These are phyloP conservation scores for Cheilosia impressa DNA, from an alignment of 2,888 invertebrate species.

Conservation along the genomic window DNA sequence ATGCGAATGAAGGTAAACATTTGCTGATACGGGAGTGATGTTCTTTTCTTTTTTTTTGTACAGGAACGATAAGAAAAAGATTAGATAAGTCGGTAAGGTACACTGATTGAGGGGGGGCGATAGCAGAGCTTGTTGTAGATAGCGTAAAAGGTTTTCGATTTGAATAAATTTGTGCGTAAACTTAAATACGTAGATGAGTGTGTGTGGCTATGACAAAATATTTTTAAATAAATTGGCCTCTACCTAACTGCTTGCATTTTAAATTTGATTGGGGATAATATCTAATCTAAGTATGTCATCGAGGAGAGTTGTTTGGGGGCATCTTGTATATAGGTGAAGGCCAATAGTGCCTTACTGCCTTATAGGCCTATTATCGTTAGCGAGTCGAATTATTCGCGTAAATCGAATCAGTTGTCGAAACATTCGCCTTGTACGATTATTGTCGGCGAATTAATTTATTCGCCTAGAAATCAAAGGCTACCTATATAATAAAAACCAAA, in stretches of 20 bases:
- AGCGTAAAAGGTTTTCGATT: not conserved
- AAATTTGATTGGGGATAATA: not conserved
- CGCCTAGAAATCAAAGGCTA: too few species aligned
- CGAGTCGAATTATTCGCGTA: too few species aligned
- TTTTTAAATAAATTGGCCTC: not conserved
- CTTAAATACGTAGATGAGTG: not conserved
- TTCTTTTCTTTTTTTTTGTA: not conserved
- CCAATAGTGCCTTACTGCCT: too few species aligned
- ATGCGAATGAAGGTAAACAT: not conserved
- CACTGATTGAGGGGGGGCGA: conserved; percentile 9
- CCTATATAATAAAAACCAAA: too few species aligned
- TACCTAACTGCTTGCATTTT: too few species aligned
- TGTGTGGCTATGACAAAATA: not conserved
- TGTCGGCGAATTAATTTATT: too few species aligned
- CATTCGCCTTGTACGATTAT: too few species aligned
- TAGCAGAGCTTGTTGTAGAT: conserved; percentile 1
- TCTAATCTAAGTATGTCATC: not conserved
- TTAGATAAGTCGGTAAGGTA: conserved; percentile 12
- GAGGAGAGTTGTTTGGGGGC: too few species aligned
- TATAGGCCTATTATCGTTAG: too few species aligned
- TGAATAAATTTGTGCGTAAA: conserved; percentile 17
- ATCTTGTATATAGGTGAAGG: too few species aligned
- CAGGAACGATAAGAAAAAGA: conserved; percentile 31
- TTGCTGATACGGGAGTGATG: conserved; percentile 7
- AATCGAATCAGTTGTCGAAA: too few species aligned